These are phyloP conservation scores for Pantherophis alleghaniensis DNA, from an alignment of 2,797 vertebrate species.

Conservation along the genomic window DNA sequence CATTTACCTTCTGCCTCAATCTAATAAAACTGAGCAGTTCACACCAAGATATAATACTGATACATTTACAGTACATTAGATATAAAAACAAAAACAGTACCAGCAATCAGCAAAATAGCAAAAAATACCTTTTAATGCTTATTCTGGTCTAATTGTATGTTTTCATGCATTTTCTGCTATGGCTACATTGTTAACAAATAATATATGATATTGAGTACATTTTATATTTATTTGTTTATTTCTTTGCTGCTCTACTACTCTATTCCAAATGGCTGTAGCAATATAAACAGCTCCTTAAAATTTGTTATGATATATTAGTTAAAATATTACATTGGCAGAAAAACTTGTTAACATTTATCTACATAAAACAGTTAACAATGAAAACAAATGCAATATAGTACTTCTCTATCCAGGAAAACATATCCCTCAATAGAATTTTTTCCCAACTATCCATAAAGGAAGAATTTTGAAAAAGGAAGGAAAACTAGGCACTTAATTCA, in stretches of 20 bases:
- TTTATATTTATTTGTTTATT: neutral
- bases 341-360: neutral
- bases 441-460: neutral
- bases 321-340: neutral
- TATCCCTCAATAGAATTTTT: neutral
- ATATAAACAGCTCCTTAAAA: neutral
- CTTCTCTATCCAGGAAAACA: neutral
- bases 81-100: neutral
- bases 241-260: neutral
- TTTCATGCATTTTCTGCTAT: neutral
- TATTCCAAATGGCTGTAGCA: neutral
- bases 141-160: neutral
- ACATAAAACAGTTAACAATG: neutral
- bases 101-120: neutral
- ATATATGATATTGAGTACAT: neutral
- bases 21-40: neutral
- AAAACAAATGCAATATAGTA: neutral
- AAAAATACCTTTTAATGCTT: neutral
- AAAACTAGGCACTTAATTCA: neutral
- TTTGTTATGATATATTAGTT: neutral
- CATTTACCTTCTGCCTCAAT: neutral
- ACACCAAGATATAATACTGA: neutral
- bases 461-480: neutral
- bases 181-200: neutral
- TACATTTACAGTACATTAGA: neutral